Evolutionary conservation across 2,113 vertebrate species (phyloP), one percentile per base, ranked within the genome.

Genomic region (Redunca redunca): DNA sequence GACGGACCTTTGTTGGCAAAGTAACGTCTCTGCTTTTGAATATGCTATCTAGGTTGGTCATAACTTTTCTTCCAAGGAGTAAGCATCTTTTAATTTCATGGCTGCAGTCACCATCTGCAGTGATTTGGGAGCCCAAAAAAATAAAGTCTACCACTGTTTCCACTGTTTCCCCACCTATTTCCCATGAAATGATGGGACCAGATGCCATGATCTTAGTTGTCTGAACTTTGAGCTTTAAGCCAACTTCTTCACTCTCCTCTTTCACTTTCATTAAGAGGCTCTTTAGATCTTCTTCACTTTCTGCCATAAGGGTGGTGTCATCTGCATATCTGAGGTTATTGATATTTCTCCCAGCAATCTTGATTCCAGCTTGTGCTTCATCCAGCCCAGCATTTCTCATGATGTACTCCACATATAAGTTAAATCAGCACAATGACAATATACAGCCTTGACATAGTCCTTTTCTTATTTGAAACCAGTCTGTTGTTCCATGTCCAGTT

Each of bases 261-360:
- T n/a, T 64, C 15, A 64, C 62, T 64, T 64, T 64, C 7, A 64
- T 17, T 30, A n/a, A 64, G 62, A 64, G 62, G 62, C 62, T n/a
- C 15, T 64, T 64, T 64, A 64, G 62, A 4, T 64, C 62, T 17
- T 64, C 62, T 33, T 64, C 30, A n/a, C 30, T 64, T 64, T 64
- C 30, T 64, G 30, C 62, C 62, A n/a, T n/a, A 64, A 64, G 3
- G 62, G 30, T 64, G 30, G 62, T 64, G 30, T 64, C 30, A 64
- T n/a, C 62, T 64, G 62, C 62, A 64, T 64, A 64, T 33, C 62
- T 64, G 30, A 64, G 30, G 62, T 64, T 17, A 64, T 17, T 33
- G 30, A n/a, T 64, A 0, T n/a, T 64, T 64, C 30, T 64, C 7
- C 62, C 0, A 0, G 62, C 30, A n/a, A 33, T 64, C 30, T 33